A percentile compares a stretch with the other conserved stretches of the same genome.
Conservation (phyloP, 2,888 invertebrate genomes). For the Tenthredo scrophulariae region DNA sequence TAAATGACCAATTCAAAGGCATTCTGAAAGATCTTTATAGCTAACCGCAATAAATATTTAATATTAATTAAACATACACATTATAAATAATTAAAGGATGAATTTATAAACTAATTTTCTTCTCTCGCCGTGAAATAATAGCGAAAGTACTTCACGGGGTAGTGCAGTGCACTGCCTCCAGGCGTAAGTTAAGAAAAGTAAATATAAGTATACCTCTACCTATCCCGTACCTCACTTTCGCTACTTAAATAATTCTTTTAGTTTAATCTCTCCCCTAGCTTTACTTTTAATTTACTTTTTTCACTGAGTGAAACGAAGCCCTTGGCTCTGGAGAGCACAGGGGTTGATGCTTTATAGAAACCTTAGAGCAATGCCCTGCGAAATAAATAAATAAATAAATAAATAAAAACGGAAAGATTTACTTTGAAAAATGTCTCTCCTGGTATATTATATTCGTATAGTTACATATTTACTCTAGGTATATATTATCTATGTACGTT, state of each 20-base stretch:
- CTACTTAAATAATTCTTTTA: slow-evolving; percentile 37
- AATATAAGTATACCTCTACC: slow-evolving; percentile 5
- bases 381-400: not conserved
- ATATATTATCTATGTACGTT: slow-evolving; percentile 58
- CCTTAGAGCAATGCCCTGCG: not conserved
- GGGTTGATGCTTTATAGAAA: not conserved
- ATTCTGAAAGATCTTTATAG: not conserved
- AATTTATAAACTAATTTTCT: not conserved
- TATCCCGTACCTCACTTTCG: slow-evolving; percentile 6
- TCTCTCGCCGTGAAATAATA: not conserved
- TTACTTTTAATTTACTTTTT: slow-evolving; percentile 37
- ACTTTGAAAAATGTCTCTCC: too few relatives aligned
- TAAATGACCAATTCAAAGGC: not conserved
- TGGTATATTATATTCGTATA: not conserved
- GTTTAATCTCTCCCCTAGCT: slow-evolving; percentile 24
- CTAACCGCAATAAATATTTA: not conserved
- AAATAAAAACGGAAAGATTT: not conserved
- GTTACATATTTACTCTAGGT: slow-evolving; percentile 26
- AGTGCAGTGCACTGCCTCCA: not conserved
- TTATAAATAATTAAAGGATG: not conserved
- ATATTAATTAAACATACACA: not conserved
- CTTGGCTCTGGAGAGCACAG: not conserved
- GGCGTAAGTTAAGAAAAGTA: slow-evolving; percentile 8
- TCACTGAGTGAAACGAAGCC: not conserved
- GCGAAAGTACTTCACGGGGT: not conserved